Base-by-base conservation (phyloP, 2,888 invertebrate genomes). In the Drosophila nr. fundita region DNA sequence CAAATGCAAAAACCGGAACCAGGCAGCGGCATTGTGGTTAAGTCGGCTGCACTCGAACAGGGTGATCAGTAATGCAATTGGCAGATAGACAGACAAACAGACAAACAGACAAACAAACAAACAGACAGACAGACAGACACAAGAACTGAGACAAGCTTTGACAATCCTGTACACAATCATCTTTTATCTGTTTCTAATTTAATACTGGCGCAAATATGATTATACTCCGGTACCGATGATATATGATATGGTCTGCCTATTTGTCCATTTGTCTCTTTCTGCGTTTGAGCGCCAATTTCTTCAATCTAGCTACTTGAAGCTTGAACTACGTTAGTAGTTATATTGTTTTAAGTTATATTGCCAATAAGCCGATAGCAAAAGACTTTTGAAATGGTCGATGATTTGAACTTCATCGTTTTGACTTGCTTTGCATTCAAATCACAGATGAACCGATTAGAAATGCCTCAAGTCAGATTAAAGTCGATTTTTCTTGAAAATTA, bases 21-120 rank as follows among this genome's bases (percentile, higher is more conserved):
- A 18, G 53, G 65, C 66, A 66, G 54, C 69, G 40, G 48, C 59
- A 48, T 50, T 68, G 79, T n/a, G 76, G 79, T 55, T 18, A 34
- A 52, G 18, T 38, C 32, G 29, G 29, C 45, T 27, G n/a, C 38
- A 53, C 21, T 58, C 38, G 15, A 36, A 36, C 36, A 8, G 52
- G 38, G 55, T 10, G 10, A 59, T 3, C 18, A 40, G 54, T 7
- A 59, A 24, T 69, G 54, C n/a, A 68, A 76, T 64, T 53, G 68
- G 40, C 60, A 60, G 50, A 27, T 11, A 1, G 36, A 54, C 21
- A 21, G 21, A 48, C 15, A 18, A 0, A 36, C 15, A 36, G 36
- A 34, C 13, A 34, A 4, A 34, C 34, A 34, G 1, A 34, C 34
- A 24, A 24, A 24, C 24, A 24, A 24, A 34, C n/a, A 38, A 2